Evolutionary conservation across 2,113 vertebrate species (phyloP).

Genomic region (Falcunculus frontatus): DNA sequence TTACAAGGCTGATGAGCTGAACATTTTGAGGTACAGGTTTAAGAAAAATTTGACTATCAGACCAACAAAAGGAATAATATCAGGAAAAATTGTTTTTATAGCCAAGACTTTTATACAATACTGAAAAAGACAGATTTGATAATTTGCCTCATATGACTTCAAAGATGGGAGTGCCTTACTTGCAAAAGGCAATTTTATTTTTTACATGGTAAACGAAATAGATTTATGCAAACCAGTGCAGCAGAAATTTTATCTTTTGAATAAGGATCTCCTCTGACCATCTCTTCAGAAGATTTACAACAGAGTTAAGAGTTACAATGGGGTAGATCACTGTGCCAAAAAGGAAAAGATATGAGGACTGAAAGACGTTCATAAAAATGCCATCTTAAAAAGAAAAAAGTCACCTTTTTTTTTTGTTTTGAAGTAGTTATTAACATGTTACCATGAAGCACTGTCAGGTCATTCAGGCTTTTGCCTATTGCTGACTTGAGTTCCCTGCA

Average conservation of each 20-base stretch:
- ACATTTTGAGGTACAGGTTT: neutral
- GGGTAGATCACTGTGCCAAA: neutral
- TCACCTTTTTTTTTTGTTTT: neutral
- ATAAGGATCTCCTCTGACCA: constrained; percentile 6
- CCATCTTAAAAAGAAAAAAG: neutral
- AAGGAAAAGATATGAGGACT: neutral
- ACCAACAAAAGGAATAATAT: neutral
- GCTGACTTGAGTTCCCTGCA: neutral
- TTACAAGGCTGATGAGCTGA: neutral
- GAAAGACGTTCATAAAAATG: neutral
- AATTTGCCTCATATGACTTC: neutral
- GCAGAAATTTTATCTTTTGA: constrained; percentile 5
- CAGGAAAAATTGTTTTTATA: neutral
- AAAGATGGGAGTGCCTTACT: neutral
- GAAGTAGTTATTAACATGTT: neutral
- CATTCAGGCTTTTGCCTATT: neutral
- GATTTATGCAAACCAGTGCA: neutral
- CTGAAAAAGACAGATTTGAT: neutral
- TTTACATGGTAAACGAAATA: neutral
- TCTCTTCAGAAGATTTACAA: constrained; percentile 3
- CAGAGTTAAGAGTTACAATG: neutral
- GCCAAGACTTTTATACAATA: neutral
- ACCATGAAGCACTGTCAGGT: constrained; percentile 26
- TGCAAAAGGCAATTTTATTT: neutral
- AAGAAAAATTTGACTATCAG: neutral